These are phyloP conservation scores for Metopia argyrocephala DNA, from an alignment of 2,888 invertebrate genomes.

Conservation along the genomic window DNA sequence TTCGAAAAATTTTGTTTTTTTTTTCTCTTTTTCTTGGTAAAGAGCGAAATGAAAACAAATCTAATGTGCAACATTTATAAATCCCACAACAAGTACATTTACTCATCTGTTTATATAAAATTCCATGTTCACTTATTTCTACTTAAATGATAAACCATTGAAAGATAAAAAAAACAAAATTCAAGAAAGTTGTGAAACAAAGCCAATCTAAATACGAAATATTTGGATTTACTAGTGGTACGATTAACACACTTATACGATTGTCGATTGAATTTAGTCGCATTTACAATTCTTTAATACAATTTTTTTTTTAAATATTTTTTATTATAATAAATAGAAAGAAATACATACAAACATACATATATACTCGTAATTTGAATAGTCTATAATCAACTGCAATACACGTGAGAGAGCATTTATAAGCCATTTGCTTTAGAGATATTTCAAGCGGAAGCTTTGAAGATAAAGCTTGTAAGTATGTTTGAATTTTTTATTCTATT, in stretches of 20 bases:
- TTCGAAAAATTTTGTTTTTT: constrained; percentile 53
- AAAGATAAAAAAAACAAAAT: not conserved
- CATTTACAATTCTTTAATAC: too few species aligned
- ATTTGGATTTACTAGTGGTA: too few species aligned
- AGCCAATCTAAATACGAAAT: not conserved
- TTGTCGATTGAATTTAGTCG: constrained; percentile 9
- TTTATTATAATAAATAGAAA: too few species aligned
- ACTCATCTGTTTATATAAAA: not conserved
- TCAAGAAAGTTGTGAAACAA: not conserved
- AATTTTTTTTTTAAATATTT: too few species aligned
- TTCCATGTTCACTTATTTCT: not conserved
- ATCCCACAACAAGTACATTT: constrained; percentile 9
- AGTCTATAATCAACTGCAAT: not conserved
- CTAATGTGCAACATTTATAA: constrained; percentile 40
- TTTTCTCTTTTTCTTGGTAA: too few species aligned
- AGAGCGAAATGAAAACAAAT: constrained; percentile 41
- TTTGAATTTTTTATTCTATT: not conserved
- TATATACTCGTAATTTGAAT: too few species aligned
- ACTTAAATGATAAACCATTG: not conserved
- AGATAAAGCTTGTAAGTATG: constrained; percentile 71
- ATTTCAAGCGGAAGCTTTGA: constrained; percentile 76
- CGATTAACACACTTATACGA: not conserved
- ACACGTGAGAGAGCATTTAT: not conserved
- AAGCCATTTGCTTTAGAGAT: constrained; percentile 63
- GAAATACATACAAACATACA: not conserved